Conservation (phyloP, 2,797 vertebrate species). For the Enteromius treurensis region DNA sequence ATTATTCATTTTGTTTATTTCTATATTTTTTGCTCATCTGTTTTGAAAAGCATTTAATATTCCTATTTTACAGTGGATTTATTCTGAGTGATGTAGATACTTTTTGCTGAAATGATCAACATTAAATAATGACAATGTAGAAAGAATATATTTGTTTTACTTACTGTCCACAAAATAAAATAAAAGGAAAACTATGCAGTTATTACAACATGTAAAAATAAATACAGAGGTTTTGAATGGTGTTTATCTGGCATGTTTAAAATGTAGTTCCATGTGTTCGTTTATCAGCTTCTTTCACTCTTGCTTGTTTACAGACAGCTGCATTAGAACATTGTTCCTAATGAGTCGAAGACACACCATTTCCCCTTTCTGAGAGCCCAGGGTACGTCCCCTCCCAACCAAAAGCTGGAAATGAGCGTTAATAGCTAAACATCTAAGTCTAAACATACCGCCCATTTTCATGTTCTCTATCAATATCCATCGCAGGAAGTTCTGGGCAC, state of each 20-base stretch:
- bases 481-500: constrained; percentile 50
- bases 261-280: neutral
- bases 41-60: neutral
- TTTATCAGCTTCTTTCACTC: constrained; percentile 35
- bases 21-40: neutral
- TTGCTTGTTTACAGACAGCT: constrained; percentile 61
- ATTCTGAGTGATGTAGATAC: neutral
- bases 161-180: constrained; percentile 14
- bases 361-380: constrained; percentile 53
- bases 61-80: neutral
- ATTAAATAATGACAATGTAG: neutral
- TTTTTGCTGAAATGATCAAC: neutral
- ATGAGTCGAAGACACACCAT: constrained; percentile 42
- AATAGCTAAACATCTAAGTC: constrained; percentile 55
- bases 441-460: constrained; percentile 56
- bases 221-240: constrained; percentile 18
- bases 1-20: neutral
- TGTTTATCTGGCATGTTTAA: constrained; percentile 38
- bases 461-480: constrained; percentile 53
- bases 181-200: neutral
- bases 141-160: neutral
- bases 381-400: constrained; percentile 4
- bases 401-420: constrained; percentile 21
- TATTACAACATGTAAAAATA: constrained; percentile 2
- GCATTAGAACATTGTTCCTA: constrained; percentile 48